Conservation (phyloP, 2,888 invertebrate species). For the Agrochola litura region DNA sequence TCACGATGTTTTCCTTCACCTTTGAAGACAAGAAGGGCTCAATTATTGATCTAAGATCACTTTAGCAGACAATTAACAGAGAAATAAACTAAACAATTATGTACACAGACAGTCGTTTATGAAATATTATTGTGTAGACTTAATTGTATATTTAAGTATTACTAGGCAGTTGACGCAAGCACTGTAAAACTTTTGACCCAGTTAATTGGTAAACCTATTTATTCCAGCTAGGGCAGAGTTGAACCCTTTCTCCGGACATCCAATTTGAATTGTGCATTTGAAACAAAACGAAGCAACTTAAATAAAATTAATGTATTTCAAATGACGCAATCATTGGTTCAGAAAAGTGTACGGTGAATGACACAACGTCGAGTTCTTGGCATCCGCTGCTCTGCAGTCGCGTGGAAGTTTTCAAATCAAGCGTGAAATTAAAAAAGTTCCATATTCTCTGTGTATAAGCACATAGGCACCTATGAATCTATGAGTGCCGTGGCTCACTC, state of each 20-base stretch:
- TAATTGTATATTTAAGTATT: slow-evolving; percentile 13
- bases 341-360: slow-evolving; percentile 61
- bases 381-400: slow-evolving; percentile 72
- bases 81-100: slow-evolving; percentile 29
- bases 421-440: slow-evolving; percentile 89
- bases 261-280: slow-evolving; percentile 40
- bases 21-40: too few species aligned
- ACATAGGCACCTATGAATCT: slow-evolving; percentile 70
- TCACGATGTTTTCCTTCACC: too few species aligned
- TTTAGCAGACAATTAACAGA: slow-evolving; percentile 18
- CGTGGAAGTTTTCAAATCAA: slow-evolving; percentile 82
- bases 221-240: slow-evolving; percentile 30
- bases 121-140: slow-evolving; percentile 21
- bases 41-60: slow-evolving; percentile 6
- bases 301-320: slow-evolving; percentile 66
- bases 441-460: slow-evolving; percentile 74
- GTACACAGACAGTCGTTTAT: slow-evolving; percentile 18
- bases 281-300: slow-evolving; percentile 55
- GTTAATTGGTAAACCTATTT: slow-evolving; percentile 45
- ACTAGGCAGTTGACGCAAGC: slow-evolving; percentile 16
- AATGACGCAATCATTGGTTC: slow-evolving; percentile 66
- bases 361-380: slow-evolving; percentile 75
- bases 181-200: slow-evolving; percentile 37
- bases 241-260: slow-evolving; percentile 29
- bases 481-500: slow-evolving; percentile 65